Conservation (phyloP, 2,888 invertebrate genomes). For the Meteorus colon region DNA sequence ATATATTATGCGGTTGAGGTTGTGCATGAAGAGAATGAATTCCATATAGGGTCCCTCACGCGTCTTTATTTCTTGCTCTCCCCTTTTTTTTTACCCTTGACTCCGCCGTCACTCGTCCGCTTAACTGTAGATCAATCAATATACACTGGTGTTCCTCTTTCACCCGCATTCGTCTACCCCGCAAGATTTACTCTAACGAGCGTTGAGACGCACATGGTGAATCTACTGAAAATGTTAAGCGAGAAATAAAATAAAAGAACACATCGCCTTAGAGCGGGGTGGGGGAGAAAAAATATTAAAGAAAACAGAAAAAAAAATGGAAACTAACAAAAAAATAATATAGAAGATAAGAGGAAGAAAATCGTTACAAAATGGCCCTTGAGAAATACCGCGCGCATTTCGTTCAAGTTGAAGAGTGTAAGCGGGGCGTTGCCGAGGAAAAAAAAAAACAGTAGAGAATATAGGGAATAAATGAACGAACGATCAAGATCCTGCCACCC, state of each 20-base stretch:
- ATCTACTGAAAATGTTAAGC: conserved; percentile 11
- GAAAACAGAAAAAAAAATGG: conserved; percentile 32
- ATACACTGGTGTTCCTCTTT: conserved; percentile 53
- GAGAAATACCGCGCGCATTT: conserved; percentile 59
- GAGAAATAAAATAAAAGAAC: conserved; percentile 27
- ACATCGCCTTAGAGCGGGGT: neutral
- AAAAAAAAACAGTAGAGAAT: conserved; percentile 31
- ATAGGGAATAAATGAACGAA: conserved; percentile 53
- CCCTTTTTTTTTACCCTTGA: conserved; percentile 55
- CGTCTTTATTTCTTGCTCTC: conserved; percentile 56
- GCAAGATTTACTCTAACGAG: conserved; percentile 43
- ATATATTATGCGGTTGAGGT: conserved; percentile 51
- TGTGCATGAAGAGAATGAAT: conserved; percentile 61
- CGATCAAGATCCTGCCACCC: conserved; percentile 55
- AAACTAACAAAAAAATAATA: conserved; percentile 48
- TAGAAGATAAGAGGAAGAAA: conserved; percentile 63
- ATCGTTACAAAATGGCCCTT: conserved; percentile 66
- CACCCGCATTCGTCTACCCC: conserved; percentile 52
- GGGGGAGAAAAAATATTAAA: conserved; percentile 5
- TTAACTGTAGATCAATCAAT: conserved; percentile 71
- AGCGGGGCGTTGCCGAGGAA: conserved; percentile 38
- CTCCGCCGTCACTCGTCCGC: conserved; percentile 61
- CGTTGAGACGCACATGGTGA: conserved; percentile 33
- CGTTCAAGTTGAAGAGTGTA: conserved; percentile 31
- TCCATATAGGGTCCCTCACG: conserved; percentile 48